Percentiles rank a stretch among this genome's conserved stretches.
Evolutionary conservation across 2,797 vertebrate genomes (phyloP).

Genomic region (Threskiornis aethiopicus): DNA sequence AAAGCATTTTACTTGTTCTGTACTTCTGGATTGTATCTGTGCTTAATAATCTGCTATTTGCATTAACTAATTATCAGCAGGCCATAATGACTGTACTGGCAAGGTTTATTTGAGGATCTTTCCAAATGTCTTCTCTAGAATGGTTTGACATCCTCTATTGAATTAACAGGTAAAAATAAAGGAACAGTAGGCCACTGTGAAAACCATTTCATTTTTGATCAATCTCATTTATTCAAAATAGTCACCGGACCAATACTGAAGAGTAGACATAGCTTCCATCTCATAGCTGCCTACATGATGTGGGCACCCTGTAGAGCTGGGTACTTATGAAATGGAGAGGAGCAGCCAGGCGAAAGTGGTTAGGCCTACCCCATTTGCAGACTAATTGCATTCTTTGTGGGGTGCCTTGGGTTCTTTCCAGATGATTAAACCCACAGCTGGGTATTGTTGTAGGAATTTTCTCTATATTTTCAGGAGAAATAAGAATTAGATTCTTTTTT

Average conservation of each 20-base stretch:
- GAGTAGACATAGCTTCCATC: not conserved
- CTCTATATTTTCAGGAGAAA: not conserved
- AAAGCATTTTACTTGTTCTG: not conserved
- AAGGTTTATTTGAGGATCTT: not conserved
- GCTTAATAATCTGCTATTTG: not conserved
- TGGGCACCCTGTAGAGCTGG: not conserved
- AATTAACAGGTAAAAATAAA: conserved; percentile 14
- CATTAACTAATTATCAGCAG: not conserved
- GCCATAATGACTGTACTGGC: not conserved
- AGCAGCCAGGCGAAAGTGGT: not conserved
- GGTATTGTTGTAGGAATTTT: not conserved
- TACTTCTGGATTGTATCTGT: not conserved
- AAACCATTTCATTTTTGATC: not conserved
- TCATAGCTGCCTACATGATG: not conserved
- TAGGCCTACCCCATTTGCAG: not conserved
- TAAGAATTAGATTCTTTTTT: not conserved
- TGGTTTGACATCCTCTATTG: not conserved
- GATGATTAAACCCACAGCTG: conserved; percentile 6
- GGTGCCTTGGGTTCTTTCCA: conserved; percentile 12
- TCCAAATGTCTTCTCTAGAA: not conserved
- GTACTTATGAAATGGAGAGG: not conserved
- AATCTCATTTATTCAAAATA: not conserved
- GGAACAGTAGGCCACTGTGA: not conserved
- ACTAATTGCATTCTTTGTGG: conserved; percentile 33
- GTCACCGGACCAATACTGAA: not conserved